Base-by-base conservation (phyloP, 2,888 invertebrate species). In the Prenolepis imparis region DNA sequence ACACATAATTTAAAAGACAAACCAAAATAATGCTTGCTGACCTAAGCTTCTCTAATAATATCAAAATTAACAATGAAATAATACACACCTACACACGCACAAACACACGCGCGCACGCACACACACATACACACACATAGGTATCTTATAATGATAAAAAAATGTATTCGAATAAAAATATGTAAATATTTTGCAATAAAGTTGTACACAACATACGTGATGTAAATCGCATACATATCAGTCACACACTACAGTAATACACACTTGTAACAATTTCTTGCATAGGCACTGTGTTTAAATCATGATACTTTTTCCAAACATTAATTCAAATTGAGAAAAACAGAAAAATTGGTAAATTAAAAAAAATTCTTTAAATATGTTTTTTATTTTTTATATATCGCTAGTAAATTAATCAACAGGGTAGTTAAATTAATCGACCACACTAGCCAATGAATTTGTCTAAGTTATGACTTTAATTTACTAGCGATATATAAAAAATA, bases 41-140 rank as follows among this genome's bases (percentile, higher is more conserved):
- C 64, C 41, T 75, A 78, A 86, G 87, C 72, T n/a, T 52, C 36
- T 18, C 48, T 89, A 89, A 89, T 86, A 83, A 81, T 86, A 89
- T 41, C 39, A 6, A 9, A 80, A 67, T 64, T 78, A 72, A 84
- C 80, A 44, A 67, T 78, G 52, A 64, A 36, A 39, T 28, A n/a
- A 1, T 21, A 9, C 18, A 24, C n/a, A 11, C 9, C n/a, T n/a
- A 2, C 41, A 41, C 41, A 12, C 5, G 36, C 28, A 28, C 28
- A 28, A 3, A 41, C 11, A 41, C 41, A 41, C 1, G 0, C 18
- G n/a, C n/a, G n/a, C n/a, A n/a, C n/a, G n/a, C 41, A 41, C 41
- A 12, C 5, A 4, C 28, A 28, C 28, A 28, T 9, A 41, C 11
- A 41, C 41, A 41, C 1, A 1, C 18, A n/a, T n/a, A n/a, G n/a